phyloP scores from a whole-genome alignment of 2,797 vertebrate species.

The Falco biarmicus region DNA sequence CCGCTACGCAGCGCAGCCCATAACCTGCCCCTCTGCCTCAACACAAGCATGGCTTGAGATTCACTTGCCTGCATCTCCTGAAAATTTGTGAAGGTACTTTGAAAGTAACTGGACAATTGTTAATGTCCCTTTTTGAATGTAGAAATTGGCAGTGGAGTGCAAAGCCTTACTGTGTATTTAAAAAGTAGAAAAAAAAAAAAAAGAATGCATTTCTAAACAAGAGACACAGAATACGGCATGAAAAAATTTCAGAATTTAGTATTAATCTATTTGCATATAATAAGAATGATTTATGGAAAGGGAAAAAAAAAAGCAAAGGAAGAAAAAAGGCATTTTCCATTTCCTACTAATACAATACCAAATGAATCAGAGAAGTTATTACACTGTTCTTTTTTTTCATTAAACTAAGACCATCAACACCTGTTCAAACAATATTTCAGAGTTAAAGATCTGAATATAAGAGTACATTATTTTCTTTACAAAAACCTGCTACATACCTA shows the following conservation, averaged over 20 bases:
- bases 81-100: neutral
- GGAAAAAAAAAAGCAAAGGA: neutral
- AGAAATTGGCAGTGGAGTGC: neutral
- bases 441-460: neutral
- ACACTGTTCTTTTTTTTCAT: neutral
- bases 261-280: neutral
- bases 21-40: neutral
- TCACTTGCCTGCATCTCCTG: fast-evolving
- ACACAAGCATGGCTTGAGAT: fast-evolving
- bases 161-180: neutral
- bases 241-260: neutral
- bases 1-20: fast-evolving
- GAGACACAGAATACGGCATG: fast-evolving
- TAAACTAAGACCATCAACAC: neutral
- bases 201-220: neutral
- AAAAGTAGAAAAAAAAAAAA: neutral
- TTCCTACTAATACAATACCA: neutral
- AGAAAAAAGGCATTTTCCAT: neutral
- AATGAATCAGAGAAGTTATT: neutral
- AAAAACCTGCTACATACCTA: neutral
- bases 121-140: neutral
- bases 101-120: neutral
- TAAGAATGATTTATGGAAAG: neutral
- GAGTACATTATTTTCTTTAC: neutral
- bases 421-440: neutral